Percentiles rank a stretch among this genome's conserved stretches.
phyloP scores from a whole-genome alignment of 2,797 vertebrate species.

The Fistularia tabacaria region DNA sequence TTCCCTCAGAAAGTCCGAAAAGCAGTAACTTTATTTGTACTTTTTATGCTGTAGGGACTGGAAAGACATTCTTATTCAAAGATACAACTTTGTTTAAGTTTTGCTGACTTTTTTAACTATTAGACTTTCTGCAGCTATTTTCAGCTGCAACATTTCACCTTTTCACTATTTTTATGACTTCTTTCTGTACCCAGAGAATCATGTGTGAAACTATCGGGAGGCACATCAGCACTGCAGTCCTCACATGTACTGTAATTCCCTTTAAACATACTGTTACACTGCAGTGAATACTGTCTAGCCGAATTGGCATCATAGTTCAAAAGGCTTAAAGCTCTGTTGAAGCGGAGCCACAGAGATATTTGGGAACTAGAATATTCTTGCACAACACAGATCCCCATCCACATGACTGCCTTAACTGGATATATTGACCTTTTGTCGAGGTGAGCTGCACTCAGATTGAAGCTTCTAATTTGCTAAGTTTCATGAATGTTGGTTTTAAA shows the following conservation, averaged over 20 bases:
- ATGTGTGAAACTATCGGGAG: not conserved
- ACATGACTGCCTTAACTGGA: conserved; percentile 5
- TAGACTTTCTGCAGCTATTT: too few species aligned
- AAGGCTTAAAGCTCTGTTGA: conserved; percentile 26
- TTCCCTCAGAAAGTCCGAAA: too few species aligned
- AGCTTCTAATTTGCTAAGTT: not conserved
- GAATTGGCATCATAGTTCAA: not conserved
- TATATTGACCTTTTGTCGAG: not conserved
- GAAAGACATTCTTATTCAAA: too few species aligned
- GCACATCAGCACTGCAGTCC: not conserved
- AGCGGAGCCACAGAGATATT: conserved; percentile 14
- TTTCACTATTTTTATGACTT: not conserved
- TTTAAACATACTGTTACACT: not conserved
- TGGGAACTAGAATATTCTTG: conserved; percentile 4
- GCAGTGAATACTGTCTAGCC: too few species aligned
- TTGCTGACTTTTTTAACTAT: too few species aligned
- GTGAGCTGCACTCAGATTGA: not conserved
- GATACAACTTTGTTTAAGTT: too few species aligned
- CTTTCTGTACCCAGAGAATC: not conserved
- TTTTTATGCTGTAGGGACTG: too few species aligned
- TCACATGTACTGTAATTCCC: conserved; percentile 3
- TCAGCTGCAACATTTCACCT: not conserved
- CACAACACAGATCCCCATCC: conserved; percentile 3
- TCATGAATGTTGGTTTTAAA: not conserved
- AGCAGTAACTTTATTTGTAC: too few species aligned